Evolutionary conservation across 2,113 vertebrate species (phyloP).

Genomic region (Cervus canadensis): DNA sequence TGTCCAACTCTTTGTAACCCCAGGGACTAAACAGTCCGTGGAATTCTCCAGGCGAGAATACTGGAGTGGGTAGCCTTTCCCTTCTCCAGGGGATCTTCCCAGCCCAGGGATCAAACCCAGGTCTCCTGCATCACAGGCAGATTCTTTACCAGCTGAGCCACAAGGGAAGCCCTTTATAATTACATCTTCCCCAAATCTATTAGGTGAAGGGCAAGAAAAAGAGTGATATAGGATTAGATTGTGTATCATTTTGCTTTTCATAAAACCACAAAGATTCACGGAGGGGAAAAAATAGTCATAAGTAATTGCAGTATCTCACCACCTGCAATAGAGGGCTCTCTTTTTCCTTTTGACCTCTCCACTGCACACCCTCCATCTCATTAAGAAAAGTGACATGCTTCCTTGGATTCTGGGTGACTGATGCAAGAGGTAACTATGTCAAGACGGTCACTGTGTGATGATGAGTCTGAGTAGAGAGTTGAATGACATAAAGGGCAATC

Average conservation of each 20-base stretch:
- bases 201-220: background rate
- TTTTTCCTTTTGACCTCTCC: background rate
- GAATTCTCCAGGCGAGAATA: background rate
- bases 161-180: background rate
- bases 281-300: background rate
- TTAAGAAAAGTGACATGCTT: background rate
- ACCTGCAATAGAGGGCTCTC: background rate
- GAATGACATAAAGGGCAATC: background rate
- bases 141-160: background rate
- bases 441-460: background rate
- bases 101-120: background rate
- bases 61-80: background rate
- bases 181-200: background rate
- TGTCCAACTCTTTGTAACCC: background rate
- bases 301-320: background rate
- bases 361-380: background rate
- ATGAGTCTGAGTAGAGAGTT: background rate
- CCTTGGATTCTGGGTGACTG: background rate
- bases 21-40: background rate
- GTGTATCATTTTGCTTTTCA: background rate
- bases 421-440: background rate
- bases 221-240: background rate
- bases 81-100: background rate
- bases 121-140: background rate
- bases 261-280: background rate